Conservation (phyloP, 2,888 invertebrate genomes). For the Petrolisthes manimaculis region DNA sequence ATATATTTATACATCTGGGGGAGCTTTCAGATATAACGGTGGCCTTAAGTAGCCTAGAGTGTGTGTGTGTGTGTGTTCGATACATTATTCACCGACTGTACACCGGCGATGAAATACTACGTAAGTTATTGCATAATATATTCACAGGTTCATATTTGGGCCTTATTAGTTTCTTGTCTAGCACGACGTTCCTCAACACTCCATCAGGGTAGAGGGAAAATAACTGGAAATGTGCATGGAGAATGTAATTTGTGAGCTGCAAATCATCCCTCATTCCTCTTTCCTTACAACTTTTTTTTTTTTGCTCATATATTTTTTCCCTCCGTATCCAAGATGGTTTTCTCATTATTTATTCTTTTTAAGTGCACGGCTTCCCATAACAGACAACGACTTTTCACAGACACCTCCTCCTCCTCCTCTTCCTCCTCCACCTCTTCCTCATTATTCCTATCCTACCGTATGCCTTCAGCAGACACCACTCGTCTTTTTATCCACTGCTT, state of each 20-base stretch:
- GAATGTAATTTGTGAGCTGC: conserved; percentile 5
- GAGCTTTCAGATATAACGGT: no score
- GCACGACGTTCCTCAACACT: background rate
- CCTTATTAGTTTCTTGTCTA: conserved; percentile 7
- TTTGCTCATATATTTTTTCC: background rate
- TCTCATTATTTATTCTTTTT: no score
- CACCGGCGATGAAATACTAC: no score
- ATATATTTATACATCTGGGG: no score
- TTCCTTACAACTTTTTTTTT: background rate
- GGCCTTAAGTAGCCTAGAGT: no score
- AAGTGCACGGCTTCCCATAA: background rate
- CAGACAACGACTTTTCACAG: background rate
- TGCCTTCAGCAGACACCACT: background rate
- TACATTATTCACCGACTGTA: no score
- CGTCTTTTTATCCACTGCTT: background rate
- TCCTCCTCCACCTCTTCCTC: background rate
- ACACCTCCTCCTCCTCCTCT: background rate
- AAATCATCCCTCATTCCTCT: background rate
- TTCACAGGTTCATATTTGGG: background rate
- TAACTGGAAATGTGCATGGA: background rate
- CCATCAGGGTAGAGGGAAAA: background rate
- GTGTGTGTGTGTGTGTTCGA: no score
- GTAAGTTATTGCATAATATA: no score
- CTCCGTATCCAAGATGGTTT: background rate
- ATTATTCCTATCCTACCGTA: background rate